A percentile compares a stretch with the other conserved stretches of the same genome.
phyloP scores from a whole-genome alignment of 2,888 invertebrate species.

The Drosophila testacea region DNA sequence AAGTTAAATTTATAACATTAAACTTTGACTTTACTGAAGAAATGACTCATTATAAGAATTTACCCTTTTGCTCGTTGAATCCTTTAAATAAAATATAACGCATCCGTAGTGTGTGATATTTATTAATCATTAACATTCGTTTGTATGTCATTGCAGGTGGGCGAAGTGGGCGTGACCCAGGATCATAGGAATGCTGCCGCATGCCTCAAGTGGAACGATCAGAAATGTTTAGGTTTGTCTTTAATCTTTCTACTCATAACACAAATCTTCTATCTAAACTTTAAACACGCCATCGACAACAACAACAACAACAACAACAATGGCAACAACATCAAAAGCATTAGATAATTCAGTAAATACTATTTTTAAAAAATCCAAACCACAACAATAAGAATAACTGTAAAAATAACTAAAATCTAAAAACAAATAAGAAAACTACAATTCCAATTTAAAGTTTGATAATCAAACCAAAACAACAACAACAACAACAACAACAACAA shows the following conservation, averaged over 20 bases:
- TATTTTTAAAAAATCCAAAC: slow-evolving; percentile 42
- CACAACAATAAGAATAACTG: slow-evolving; percentile 48
- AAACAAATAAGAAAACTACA: slow-evolving; percentile 42
- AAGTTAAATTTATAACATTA: too few relatives aligned
- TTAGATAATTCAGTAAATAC: slow-evolving; percentile 78
- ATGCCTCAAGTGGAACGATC: slow-evolving; percentile 84
- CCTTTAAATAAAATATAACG: background rate
- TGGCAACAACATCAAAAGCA: slow-evolving; percentile 67
- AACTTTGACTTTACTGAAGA: too few relatives aligned
- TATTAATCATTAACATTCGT: slow-evolving; percentile 10
- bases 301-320: slow-evolving; percentile 67
- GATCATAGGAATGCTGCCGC: slow-evolving; percentile 84
- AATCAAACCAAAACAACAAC: slow-evolving; percentile 25
- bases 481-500: too few relatives aligned
- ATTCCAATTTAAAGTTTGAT: slow-evolving; percentile 64
- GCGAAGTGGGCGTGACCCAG: slow-evolving; percentile 83
- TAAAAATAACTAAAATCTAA: slow-evolving; percentile 45
- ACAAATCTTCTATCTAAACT: slow-evolving; percentile 73
- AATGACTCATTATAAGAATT: too few relatives aligned
- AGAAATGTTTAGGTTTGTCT: slow-evolving; percentile 86
- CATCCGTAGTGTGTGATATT: slow-evolving; percentile 10
- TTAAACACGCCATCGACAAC: slow-evolving; percentile 73
- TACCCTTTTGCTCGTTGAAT: background rate
- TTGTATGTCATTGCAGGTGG: slow-evolving; percentile 77
- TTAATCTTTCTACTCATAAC: slow-evolving; percentile 77